Conservation (phyloP, 2,888 invertebrate genomes). For the Argyresthia albistria region DNA sequence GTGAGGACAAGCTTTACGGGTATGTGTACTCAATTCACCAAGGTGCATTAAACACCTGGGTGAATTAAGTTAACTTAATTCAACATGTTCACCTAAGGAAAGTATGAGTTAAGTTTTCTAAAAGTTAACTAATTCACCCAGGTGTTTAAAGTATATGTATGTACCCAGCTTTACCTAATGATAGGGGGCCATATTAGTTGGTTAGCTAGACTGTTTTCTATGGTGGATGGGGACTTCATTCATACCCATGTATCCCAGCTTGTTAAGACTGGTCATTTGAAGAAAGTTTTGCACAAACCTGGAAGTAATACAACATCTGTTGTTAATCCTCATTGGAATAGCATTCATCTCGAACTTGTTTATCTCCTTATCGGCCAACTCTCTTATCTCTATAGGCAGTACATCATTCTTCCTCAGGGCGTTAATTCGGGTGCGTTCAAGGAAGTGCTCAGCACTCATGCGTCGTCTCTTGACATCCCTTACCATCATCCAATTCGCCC, state of each 20-base stretch:
- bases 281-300: constrained; percentile 31
- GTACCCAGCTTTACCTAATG: background rate
- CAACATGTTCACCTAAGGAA: too few relatives aligned
- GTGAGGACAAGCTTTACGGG: too few relatives aligned
- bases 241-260: background rate
- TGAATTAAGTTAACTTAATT: too few relatives aligned
- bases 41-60: too few relatives aligned
- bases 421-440: constrained; percentile 85
- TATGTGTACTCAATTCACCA: too few relatives aligned
- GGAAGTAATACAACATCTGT: constrained; percentile 92
- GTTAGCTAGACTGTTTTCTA: background rate
- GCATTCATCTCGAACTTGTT: constrained; percentile 84
- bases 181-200: background rate
- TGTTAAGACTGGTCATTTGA: too few relatives aligned
- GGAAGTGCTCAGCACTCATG: constrained; percentile 80
- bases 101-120: too few relatives aligned
- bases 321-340: constrained; percentile 74
- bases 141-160: too few relatives aligned
- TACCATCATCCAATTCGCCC: constrained; percentile 88
- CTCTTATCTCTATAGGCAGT: constrained; percentile 85
- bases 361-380: constrained; percentile 83
- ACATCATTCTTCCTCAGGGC: constrained; percentile 88
- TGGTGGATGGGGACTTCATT: background rate
- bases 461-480: constrained; percentile 89
- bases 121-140: too few relatives aligned